phyloP scores from a whole-genome alignment of 2,113 vertebrate genomes.

The Gallinago media region DNA sequence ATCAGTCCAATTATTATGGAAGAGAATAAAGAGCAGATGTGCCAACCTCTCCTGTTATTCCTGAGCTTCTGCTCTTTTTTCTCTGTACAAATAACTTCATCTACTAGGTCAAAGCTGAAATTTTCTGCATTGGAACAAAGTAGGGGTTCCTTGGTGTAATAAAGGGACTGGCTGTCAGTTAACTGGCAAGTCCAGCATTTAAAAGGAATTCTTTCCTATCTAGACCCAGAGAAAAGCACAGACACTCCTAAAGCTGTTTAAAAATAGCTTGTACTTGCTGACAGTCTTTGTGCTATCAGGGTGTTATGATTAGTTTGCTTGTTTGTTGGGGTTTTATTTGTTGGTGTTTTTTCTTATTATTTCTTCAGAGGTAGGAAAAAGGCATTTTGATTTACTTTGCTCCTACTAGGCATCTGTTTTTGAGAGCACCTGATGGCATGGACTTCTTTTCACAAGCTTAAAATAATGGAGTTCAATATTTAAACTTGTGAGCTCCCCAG shows the following conservation, averaged over 20 bases:
- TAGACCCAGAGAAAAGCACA: background rate
- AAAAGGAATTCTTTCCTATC: background rate
- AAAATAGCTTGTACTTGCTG: background rate
- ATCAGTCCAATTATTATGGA: fast-evolving
- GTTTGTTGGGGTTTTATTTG: background rate
- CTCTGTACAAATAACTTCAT: background rate
- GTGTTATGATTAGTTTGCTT: background rate
- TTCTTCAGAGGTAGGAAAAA: background rate
- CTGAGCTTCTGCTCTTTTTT: background rate
- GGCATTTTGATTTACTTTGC: background rate
- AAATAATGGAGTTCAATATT: background rate
- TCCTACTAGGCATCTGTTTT: background rate
- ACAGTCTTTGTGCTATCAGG: too few relatives aligned
- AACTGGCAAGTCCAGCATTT: background rate
- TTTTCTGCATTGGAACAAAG: background rate
- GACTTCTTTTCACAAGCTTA: background rate
- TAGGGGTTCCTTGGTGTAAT: background rate
- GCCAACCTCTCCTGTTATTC: background rate
- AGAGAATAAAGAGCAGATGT: background rate
- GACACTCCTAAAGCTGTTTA: background rate
- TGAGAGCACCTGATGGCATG: background rate
- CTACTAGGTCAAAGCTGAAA: background rate
- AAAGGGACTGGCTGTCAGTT: background rate
- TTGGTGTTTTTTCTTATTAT: background rate
- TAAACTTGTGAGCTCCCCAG: background rate